Base-by-base conservation (phyloP, 2,113 vertebrate genomes). In the Psilopsiagon aymara region DNA sequence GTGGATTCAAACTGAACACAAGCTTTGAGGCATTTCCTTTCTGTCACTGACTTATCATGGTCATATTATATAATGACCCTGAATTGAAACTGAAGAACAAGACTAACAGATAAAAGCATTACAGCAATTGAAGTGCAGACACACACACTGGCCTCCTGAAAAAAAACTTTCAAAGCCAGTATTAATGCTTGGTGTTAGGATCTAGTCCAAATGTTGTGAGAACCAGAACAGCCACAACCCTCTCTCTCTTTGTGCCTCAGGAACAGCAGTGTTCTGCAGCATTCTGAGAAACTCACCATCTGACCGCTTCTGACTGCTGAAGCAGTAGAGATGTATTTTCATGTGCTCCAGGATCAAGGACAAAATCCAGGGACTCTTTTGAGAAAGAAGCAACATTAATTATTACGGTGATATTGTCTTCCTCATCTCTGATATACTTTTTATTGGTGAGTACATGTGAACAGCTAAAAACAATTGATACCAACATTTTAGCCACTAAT, bases 401-500 rank as follows among this genome's bases (percentile, higher is more conserved):
- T 79, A 68, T 59, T 53, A 76, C 83, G 91, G 91, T 88, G 86
- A 82, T 91, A 85, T 74, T 64, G 66, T 47, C 63, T 79, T 60
- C 92, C 47, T 89, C 83, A 80, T 77, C 95, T 82, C 93, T 35
- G 79, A 95, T 94, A 81, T 41, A 75, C 57, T 81, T 91, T 90
- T 62, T 62, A 92, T 79, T 73, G 92, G 97, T 94, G 63, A 37
- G 94, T 85, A 17, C 17, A 79, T 95, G 77, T 20, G 51, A 94
- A 67, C 68, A 62, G 85, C 69, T 49, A 67, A 73, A 95, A 85
- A 62, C 87, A 95, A 69, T 37, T 66, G 75, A 75, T 55, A 35
- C 79, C 1, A 4, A 49, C 49, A 77, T 49, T 63, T 95, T 79
- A 98, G 97, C 90, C 95, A 35, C 93, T 84, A 75, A 95, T 70